Conservation (phyloP, 2,797 vertebrate species). For the Halcyon leucocephala region DNA sequence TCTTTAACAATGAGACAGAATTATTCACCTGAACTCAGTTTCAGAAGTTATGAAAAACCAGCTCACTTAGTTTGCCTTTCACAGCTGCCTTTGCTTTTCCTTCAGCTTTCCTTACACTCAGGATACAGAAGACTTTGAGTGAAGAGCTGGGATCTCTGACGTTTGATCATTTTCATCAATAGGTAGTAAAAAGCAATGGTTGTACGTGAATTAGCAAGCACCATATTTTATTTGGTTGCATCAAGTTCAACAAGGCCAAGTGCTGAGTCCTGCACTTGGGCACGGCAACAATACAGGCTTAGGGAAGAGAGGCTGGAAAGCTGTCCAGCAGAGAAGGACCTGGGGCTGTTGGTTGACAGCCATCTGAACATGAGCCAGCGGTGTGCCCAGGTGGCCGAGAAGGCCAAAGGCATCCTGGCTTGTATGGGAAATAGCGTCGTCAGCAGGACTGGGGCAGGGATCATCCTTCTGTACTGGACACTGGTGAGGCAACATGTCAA, state of each 20-base stretch:
- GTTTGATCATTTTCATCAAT: not conserved
- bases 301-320: no score
- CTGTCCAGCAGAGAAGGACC: no score
- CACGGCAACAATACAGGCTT: fast-evolving
- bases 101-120: not conserved
- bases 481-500: no score
- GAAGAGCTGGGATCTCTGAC: not conserved
- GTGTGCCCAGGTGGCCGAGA: no score
- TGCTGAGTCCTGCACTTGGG: not conserved
- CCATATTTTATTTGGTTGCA: not conserved
- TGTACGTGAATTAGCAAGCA: not conserved
- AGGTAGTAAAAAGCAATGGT: not conserved
- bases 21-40: not conserved
- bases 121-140: not conserved
- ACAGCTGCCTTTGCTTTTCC: not conserved
- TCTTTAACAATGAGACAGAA: not conserved
- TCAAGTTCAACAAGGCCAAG: not conserved
- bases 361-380: no score
- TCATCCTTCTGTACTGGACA: no score
- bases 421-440: no score
- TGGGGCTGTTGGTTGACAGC: no score
- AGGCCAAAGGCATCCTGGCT: no score
- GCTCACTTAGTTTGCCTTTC: not conserved
- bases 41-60: not conserved
- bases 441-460: no score